Evolutionary conservation across 2,888 invertebrate genomes (phyloP).

Genomic region (Netelia virgata): DNA sequence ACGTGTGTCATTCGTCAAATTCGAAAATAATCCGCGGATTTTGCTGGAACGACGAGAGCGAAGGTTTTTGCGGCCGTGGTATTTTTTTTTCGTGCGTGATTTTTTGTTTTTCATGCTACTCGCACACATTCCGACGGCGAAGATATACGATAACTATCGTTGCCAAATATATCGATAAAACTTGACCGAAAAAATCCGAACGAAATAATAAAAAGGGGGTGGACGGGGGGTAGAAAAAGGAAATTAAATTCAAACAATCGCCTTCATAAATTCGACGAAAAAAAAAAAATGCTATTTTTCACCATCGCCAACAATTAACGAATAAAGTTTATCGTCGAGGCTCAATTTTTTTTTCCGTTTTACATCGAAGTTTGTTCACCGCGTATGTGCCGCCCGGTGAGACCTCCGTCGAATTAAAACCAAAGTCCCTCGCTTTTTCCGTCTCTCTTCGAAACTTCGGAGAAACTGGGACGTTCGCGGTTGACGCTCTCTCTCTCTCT

Average conservation of each 20-base stretch:
- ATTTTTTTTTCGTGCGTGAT: not conserved
- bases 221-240: not conserved
- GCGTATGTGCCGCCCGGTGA: not conserved
- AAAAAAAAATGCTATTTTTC: not conserved
- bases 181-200: not conserved
- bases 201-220: too few relatives aligned
- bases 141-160: not conserved
- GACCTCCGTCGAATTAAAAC: not conserved
- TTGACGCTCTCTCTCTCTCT: not conserved
- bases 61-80: not conserved
- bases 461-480: not conserved
- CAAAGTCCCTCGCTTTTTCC: not conserved
- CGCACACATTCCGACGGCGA: not conserved
- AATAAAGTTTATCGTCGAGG: slow-evolving; percentile 1
- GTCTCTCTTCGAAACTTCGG: not conserved
- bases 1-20: slow-evolving; percentile 4
- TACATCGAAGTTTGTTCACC: not conserved
- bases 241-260: not conserved
- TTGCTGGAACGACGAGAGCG: not conserved
- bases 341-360: not conserved
- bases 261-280: not conserved
- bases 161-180: not conserved
- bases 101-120: not conserved
- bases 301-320: not conserved
- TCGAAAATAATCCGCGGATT: slow-evolving; percentile 28